phyloP scores from a whole-genome alignment of 2,113 vertebrate genomes.

The Dicrurus megarhynchus region DNA sequence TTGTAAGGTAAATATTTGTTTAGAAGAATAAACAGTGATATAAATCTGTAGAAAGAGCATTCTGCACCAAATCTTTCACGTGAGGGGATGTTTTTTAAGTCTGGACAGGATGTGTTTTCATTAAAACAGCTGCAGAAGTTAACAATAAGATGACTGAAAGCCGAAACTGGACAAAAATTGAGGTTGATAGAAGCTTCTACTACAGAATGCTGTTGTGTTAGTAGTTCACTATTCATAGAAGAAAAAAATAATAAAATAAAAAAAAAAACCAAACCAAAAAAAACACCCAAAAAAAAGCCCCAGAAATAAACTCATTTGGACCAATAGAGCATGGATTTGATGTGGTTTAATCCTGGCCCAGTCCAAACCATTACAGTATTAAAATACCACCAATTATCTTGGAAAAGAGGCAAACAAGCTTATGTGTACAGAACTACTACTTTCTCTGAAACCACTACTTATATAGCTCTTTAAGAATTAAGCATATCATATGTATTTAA shows the following conservation, averaged over 20 bases:
- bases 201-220: background rate
- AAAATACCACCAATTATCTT: background rate
- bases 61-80: background rate
- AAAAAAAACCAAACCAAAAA: background rate
- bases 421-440: background rate
- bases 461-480: background rate
- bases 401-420: background rate
- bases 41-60: conserved; percentile 5
- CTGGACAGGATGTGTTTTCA: background rate
- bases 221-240: background rate
- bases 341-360: background rate
- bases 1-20: conserved; percentile 32
- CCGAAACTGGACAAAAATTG: background rate
- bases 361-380: background rate
- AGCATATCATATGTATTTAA: background rate
- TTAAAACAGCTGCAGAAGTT: background rate
- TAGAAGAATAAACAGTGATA: background rate
- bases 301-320: background rate
- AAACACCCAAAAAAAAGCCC: background rate
- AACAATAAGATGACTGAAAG: background rate
- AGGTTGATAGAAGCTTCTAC: background rate
- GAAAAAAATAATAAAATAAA: background rate
- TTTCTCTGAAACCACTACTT: background rate
- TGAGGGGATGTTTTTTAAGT: background rate
- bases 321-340: background rate